Percentiles rank a stretch among this genome's conserved stretches.
These are phyloP conservation scores for Temnothorax rugatulus DNA, from an alignment of 2,888 invertebrate genomes.

Conservation along the genomic window DNA sequence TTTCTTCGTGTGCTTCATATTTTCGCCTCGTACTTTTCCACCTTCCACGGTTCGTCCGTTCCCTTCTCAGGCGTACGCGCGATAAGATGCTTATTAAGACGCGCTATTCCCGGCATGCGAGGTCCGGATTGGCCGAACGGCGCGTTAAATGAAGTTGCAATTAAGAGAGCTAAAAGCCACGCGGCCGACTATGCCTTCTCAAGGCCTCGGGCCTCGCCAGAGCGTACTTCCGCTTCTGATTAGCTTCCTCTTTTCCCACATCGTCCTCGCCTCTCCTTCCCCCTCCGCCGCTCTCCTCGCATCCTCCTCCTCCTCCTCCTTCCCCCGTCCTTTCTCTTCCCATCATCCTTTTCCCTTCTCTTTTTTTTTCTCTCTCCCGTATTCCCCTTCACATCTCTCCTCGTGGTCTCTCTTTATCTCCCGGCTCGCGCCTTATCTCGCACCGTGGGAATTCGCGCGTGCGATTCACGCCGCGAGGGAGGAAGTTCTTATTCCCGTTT, in stretches of 20 bases:
- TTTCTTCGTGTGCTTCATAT: conserved; percentile 5
- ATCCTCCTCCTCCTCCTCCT: conserved; percentile 53
- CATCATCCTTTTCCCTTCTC: conserved; percentile 59
- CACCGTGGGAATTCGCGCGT: conserved; percentile 80
- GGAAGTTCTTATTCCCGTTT: conserved; percentile 72
- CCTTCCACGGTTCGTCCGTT: conserved; percentile 62
- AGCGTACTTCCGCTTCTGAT: conserved; percentile 86
- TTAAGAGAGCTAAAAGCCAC: conserved; percentile 83
- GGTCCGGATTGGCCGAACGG: conserved; percentile 67
- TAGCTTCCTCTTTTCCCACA: conserved; percentile 86
- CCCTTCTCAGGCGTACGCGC: conserved; percentile 59
- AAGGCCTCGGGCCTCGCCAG: conserved; percentile 82
- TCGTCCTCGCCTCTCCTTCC: conserved; percentile 75
- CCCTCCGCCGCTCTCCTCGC: conserved; percentile 10
- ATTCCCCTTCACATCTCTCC: conserved; percentile 54
- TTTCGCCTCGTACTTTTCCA: conserved; percentile 54
- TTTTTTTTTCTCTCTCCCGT: conserved; percentile 50
- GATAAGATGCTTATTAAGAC: conserved; percentile 73
- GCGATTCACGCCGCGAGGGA: conserved; percentile 77
- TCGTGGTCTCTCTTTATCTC: conserved; percentile 68
- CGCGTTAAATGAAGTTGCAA: conserved; percentile 82
- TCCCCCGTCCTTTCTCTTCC: conserved; percentile 29
- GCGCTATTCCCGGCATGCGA: conserved; percentile 55
- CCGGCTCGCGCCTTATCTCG: conserved; percentile 66
- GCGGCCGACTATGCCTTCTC: conserved; percentile 79